Evolutionary conservation across 1,140 invertebrate genomes (phyloP), one percentile per base, ranked within the genome.

Genomic region (Cherax quadricarinatus): DNA sequence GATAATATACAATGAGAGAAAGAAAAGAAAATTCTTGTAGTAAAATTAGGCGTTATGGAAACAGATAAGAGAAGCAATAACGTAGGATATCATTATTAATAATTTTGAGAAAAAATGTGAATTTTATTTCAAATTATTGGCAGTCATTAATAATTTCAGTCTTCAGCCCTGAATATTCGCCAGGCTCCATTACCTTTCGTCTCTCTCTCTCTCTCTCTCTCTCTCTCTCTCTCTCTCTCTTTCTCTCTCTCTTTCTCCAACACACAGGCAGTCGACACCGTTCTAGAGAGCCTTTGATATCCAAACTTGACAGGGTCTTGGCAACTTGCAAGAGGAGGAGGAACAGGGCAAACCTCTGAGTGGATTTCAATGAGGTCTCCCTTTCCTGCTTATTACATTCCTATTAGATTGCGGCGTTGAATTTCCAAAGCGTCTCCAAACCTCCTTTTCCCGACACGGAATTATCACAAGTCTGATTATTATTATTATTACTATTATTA

Each of bases 291-390:
- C 62, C 62, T 66, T 66, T 66, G 73, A 88, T 66, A 66, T 66
- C 62, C 62, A 16, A 66, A 66, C 86, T 88, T 88, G 86, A 88
- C 86, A 88, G 57, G 86, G 86, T 75, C 62, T 21, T 16, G 86
- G 78, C 73, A 88, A 88, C 73, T 88, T 88, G 86, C 49, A 60
- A 80, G 53, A 80, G 86, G 57, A 78, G 73, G 30, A 41, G 30
- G 30, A 88, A 79, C 73, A 79, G 30, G 6, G n/a, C 73, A 48
- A 62, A 79, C 86, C 86, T 88, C 86, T 88, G 86, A 88, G 86
- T 88, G 86, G 86, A 88, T 88, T 88, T 88, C 86, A 88, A 88
- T 88, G 86, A 88, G 86, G 70, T n/a, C 75, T 14, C 75, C 49
- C 53, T 57, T 73, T 53, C 53, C 51, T 88, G 75, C 86, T 88